A percentile compares a stretch with the other conserved stretches of the same genome.
phyloP scores from a whole-genome alignment of 2,888 invertebrate genomes.

The Epistrophe eligans region DNA sequence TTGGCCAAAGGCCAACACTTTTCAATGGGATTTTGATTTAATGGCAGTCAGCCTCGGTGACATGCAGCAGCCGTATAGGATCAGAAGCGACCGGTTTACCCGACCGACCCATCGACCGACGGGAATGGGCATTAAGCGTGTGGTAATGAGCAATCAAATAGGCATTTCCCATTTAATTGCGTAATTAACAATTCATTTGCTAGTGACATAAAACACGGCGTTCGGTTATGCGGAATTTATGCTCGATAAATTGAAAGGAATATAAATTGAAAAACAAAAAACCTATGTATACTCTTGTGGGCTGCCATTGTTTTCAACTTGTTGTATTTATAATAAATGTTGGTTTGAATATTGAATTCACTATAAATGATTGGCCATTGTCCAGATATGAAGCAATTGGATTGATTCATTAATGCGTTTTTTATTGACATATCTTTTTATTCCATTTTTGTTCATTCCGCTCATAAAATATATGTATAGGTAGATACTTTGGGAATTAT shows the following conservation, averaged over 20 bases:
- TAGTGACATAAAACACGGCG: constrained; percentile 74
- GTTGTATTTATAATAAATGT: constrained; percentile 43
- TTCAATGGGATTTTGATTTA: constrained; percentile 73
- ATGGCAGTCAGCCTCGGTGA: constrained; percentile 70
- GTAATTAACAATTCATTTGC: constrained; percentile 76
- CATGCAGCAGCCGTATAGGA: constrained; percentile 28
- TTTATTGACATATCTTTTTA: constrained; percentile 29
- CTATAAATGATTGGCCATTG: constrained; percentile 30
- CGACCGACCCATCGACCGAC: neutral
- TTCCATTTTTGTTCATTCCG: neutral
- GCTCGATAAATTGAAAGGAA: constrained; percentile 50
- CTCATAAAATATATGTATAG: neutral
- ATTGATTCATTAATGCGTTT: constrained; percentile 70
- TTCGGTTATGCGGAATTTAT: constrained; percentile 74
- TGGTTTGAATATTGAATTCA: constrained; percentile 12
- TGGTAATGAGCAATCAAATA: constrained; percentile 75
- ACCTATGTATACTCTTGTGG: constrained; percentile 23
- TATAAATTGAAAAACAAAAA: neutral
- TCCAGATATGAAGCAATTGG: constrained; percentile 53
- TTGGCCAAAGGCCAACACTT: constrained; percentile 66
- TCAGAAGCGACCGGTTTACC: constrained; percentile 5
- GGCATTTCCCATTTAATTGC: constrained; percentile 75
- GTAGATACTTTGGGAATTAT: neutral
- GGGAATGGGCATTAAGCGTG: constrained; percentile 57
- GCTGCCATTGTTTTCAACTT: constrained; percentile 70